These are phyloP conservation scores for Ichneumon xanthorius DNA, from an alignment of 2,888 invertebrate species.

Conservation along the genomic window DNA sequence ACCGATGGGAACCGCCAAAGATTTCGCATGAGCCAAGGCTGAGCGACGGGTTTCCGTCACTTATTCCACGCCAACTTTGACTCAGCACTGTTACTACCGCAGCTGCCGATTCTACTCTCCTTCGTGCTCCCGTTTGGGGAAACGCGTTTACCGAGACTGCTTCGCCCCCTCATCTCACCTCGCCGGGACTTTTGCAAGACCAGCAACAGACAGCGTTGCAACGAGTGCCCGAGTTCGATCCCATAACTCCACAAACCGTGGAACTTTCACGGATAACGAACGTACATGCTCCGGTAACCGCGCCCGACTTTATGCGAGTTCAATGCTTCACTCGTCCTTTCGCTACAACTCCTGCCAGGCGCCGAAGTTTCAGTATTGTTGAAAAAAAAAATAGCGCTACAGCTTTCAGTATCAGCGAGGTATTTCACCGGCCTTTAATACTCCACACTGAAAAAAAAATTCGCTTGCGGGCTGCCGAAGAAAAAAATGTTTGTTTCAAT, in stretches of 20 bases:
- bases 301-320: constrained; percentile 35
- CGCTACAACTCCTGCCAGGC: background rate
- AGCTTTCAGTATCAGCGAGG: too few relatives aligned
- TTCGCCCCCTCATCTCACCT: constrained; percentile 19
- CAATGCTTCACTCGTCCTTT: constrained; percentile 7
- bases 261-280: constrained; percentile 54
- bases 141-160: constrained; percentile 49
- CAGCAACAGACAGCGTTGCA: constrained; percentile 33
- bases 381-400: too few relatives aligned
- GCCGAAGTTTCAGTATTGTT: background rate
- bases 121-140: constrained; percentile 41
- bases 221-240: constrained; percentile 37
- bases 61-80: constrained; percentile 61
- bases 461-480: too few relatives aligned
- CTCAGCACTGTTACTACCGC: constrained; percentile 56
- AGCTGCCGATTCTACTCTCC: constrained; percentile 29
- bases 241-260: constrained; percentile 23
- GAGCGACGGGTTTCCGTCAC: constrained; percentile 65
- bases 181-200: constrained; percentile 60
- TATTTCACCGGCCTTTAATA: background rate
- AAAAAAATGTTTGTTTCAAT: too few relatives aligned
- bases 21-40: constrained; percentile 54
- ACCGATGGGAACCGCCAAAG: constrained; percentile 30
- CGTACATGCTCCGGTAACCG: constrained; percentile 18
- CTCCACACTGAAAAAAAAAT: background rate